These are phyloP conservation scores for Macropodus opercularis DNA, from an alignment of 2,797 vertebrate species.

Conservation along the genomic window DNA sequence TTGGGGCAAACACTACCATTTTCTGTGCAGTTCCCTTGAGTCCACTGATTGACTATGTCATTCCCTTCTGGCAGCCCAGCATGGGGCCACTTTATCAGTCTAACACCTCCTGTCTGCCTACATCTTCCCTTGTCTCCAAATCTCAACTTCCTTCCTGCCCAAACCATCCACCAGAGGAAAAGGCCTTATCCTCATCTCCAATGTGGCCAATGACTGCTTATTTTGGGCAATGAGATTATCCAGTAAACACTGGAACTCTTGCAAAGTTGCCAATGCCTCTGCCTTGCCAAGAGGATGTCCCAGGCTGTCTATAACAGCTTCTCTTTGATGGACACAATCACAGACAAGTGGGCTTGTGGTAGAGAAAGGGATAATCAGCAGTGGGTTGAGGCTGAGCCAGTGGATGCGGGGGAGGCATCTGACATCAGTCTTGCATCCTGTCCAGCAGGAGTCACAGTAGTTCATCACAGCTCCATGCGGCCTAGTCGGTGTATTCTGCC, in stretches of 20 bases:
- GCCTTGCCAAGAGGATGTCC: conserved; percentile 24
- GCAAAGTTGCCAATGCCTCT: conserved; percentile 42
- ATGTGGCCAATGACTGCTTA: conserved; percentile 29
- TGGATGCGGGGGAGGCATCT: conserved; percentile 22
- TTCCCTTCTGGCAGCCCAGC: conserved; percentile 33
- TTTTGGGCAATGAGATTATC: conserved; percentile 52
- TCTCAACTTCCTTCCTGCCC: conserved; percentile 16
- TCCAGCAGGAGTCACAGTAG: conserved; percentile 78
- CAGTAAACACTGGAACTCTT: conserved; percentile 41
- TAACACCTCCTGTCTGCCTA: conserved; percentile 17
- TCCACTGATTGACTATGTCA: conserved; percentile 7
- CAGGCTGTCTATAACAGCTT: conserved; percentile 8
- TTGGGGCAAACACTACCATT: conserved; percentile 36
- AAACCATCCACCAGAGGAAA: conserved; percentile 23
- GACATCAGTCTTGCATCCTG: conserved; percentile 70
- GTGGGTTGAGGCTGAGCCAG: conserved; percentile 28
- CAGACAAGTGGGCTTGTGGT: conserved; percentile 27
- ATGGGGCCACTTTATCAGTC: conserved; percentile 14
- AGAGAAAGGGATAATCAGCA: conserved; percentile 8
- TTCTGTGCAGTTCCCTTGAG: conserved; percentile 42
- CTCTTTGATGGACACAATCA: conserved; percentile 13
- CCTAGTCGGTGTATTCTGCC: conserved; percentile 97
- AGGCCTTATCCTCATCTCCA: conserved; percentile 44
- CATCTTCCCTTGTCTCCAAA: conserved; percentile 13
- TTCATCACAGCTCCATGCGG: conserved; percentile 38